Conservation (phyloP, 2,888 invertebrate species). For the Autographa pulchrina region DNA sequence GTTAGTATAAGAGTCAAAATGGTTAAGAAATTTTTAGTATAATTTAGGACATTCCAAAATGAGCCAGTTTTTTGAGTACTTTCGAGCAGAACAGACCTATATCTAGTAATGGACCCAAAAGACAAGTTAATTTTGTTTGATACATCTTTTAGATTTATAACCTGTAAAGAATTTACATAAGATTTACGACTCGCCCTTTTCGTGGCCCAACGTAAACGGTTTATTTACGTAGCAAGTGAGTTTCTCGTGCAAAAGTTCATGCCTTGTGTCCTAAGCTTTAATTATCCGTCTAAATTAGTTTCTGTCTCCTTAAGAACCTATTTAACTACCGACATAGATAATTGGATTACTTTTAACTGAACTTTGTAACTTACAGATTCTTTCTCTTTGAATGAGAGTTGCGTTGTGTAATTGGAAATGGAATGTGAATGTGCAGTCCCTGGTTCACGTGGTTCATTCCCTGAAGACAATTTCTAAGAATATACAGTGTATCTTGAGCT, state of each 20-base stretch:
- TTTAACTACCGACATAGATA: constrained; percentile 52
- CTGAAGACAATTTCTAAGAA: not conserved
- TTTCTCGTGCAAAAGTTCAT: constrained; percentile 69
- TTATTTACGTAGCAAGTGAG: constrained; percentile 56
- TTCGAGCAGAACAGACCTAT: no score
- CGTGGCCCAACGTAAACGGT: constrained; percentile 54
- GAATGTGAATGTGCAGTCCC: not conserved
- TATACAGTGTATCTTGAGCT: not conserved
- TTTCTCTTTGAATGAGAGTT: constrained; percentile 21
- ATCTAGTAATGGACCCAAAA: no score
- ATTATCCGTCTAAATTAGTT: constrained; percentile 68
- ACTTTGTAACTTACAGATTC: constrained; percentile 19
- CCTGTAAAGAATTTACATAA: no score
- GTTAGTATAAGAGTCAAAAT: no score
- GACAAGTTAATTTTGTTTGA: no score
- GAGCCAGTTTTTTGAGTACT: no score
- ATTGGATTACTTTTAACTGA: constrained; percentile 52
- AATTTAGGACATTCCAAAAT: no score
- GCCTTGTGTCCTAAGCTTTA: constrained; percentile 64
- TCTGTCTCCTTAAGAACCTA: constrained; percentile 53
- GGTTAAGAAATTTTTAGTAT: no score
- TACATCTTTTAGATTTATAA: no score
- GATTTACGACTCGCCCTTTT: constrained; percentile 9
- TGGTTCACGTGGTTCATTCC: not conserved
- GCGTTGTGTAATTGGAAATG: not conserved